Conservation (phyloP, 2,113 vertebrate species). For the Etia nguti region DNA sequence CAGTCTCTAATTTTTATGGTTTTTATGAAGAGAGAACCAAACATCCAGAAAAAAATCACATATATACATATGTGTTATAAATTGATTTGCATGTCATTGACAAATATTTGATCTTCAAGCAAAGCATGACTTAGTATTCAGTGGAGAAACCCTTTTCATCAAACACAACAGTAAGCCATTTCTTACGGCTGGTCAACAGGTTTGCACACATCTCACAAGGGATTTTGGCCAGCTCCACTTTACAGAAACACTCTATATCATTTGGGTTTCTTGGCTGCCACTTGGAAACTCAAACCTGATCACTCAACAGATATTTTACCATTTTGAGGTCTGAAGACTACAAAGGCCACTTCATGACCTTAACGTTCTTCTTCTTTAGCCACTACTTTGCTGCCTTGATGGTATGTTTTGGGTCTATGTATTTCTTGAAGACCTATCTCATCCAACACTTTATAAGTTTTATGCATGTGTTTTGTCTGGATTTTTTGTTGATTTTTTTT, state of each 20-base stretch:
- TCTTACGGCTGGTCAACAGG: background rate
- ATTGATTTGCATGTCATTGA: background rate
- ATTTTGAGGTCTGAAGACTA: background rate
- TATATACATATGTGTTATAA: background rate
- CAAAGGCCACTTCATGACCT: background rate
- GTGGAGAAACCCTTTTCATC: background rate
- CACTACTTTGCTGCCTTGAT: background rate
- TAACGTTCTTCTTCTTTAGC: background rate
- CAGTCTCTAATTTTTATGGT: background rate
- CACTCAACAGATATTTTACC: background rate
- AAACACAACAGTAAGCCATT: background rate
- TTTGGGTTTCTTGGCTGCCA: background rate
- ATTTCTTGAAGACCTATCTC: background rate
- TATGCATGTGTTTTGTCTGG: background rate
- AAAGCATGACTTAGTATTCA: background rate
- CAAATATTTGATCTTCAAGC: background rate
- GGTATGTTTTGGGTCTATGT: background rate
- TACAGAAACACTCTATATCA: fast-evolving
- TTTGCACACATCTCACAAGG: background rate
- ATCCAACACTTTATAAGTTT: background rate
- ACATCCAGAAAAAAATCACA: background rate
- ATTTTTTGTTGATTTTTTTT: background rate
- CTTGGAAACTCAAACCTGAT: background rate
- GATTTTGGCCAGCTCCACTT: background rate
- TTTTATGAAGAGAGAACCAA: background rate